phyloP scores from a whole-genome alignment of 2,113 vertebrate species.

The human region GRCh38 chr2:27782501-27783000 shows the following conservation, averaged over 20 bases:
- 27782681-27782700: background rate
- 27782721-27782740: background rate
- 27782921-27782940: background rate
- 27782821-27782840: background rate
- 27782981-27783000: background rate
- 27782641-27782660: background rate
- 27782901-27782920: background rate
- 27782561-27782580: slow-evolving; percentile 13
- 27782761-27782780: too few relatives aligned
- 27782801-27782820: background rate
- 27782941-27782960: background rate
- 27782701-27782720: slow-evolving; percentile 10
- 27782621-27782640: background rate
- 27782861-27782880: background rate
- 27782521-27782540: background rate
- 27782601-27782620: background rate
- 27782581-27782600: background rate
- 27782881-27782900: background rate
- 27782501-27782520: background rate
- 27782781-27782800: background rate
- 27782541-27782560: background rate
- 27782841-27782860: background rate
- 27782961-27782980: background rate
- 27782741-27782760: background rate
- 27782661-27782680: background rate